Conservation (phyloP, 92 coral and sea anemone species). For the Nematostella vectensis region DNA sequence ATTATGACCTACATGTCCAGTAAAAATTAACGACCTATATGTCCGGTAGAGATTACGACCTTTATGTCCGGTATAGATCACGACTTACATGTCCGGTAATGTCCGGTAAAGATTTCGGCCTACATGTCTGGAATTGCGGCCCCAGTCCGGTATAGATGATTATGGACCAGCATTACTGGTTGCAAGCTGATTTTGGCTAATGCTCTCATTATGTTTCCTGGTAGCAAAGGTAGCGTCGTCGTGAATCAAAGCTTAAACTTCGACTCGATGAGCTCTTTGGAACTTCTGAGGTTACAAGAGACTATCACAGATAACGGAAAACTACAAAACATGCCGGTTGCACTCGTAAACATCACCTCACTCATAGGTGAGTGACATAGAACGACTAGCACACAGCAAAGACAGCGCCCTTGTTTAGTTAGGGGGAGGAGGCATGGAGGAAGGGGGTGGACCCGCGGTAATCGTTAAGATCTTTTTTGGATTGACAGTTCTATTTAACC, state of each 20-base stretch:
- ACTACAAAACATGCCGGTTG: constrained; percentile 18
- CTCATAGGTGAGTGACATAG: constrained; percentile 5
- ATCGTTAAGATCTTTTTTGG: too few relatives aligned
- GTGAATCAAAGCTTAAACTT: constrained; percentile 9
- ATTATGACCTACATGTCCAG: too few relatives aligned
- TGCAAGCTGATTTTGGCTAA: background rate
- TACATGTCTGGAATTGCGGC: too few relatives aligned
- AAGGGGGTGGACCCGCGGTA: too few relatives aligned
- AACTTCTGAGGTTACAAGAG: constrained; percentile 33
- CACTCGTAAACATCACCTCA: constrained; percentile 9
- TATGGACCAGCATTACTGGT: background rate
- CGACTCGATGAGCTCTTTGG: constrained; percentile 12
- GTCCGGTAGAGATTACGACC: too few relatives aligned
- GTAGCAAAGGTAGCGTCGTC: constrained; percentile 37
- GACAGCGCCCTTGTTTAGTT: background rate
- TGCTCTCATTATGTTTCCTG: background rate
- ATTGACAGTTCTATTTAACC: too few relatives aligned
- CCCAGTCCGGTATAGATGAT: too few relatives aligned
- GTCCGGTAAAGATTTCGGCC: too few relatives aligned
- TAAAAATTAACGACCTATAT: too few relatives aligned
- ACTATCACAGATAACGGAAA: constrained; percentile 10
- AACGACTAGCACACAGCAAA: background rate
- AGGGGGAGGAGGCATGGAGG: too few relatives aligned
- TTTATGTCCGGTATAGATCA: too few relatives aligned
- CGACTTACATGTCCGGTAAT: too few relatives aligned